Percentiles rank a stretch among this genome's conserved stretches.
phyloP scores from a whole-genome alignment of 1,140 invertebrate genomes.

The Potamilus streckersoni region DNA sequence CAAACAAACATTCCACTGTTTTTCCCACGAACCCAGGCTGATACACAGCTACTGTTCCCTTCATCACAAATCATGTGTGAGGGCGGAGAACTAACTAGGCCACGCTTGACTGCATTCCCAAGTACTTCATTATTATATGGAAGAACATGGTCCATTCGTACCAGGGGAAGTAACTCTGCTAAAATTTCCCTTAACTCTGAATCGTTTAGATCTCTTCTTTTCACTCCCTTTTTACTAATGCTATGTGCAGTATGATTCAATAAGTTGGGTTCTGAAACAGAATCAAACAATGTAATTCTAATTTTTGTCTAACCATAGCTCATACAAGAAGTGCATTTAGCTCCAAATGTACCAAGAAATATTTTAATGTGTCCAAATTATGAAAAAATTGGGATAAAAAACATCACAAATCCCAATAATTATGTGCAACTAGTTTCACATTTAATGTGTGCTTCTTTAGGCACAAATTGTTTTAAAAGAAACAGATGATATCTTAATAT shows the following conservation, averaged over 20 bases:
- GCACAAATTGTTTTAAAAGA: too few species aligned
- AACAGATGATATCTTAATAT: too few species aligned
- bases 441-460: too few species aligned
- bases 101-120: conserved; percentile 80
- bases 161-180: conserved; percentile 82
- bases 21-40: conserved; percentile 86
- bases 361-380: too few species aligned
- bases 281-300: not conserved
- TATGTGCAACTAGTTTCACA: too few species aligned
- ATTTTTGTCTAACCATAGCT: too few species aligned
- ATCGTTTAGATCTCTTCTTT: conserved; percentile 86
- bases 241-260: conserved; percentile 92
- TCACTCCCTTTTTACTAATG: conserved; percentile 86
- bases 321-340: too few species aligned
- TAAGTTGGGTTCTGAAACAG: conserved; percentile 84
- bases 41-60: conserved; percentile 70
- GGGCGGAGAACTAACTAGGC: conserved; percentile 86
- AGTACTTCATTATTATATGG: conserved; percentile 87
- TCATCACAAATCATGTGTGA: conserved; percentile 85
- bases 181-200: conserved; percentile 88
- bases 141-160: conserved; percentile 89
- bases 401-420: too few species aligned
- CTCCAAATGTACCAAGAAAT: too few species aligned
- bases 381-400: too few species aligned
- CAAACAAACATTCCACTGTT: conserved; percentile 86